Conservation (phyloP, 2,797 vertebrate genomes). For the Pangasius macronema region DNA sequence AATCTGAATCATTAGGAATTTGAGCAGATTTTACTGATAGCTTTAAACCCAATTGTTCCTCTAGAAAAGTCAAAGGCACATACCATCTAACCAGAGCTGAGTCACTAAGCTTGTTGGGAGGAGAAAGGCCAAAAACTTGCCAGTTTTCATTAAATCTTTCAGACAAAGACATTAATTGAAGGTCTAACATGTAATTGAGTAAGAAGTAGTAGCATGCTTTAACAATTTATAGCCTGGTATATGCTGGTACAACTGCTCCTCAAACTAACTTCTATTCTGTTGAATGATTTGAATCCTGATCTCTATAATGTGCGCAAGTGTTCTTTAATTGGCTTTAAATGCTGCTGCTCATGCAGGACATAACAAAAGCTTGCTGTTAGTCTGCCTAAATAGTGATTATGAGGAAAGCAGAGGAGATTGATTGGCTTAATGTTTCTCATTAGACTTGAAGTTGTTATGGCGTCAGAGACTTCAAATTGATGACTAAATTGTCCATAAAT, state of each 20-base stretch:
- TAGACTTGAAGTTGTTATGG: conserved; percentile 1
- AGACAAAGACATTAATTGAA: neutral
- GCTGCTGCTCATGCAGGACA: neutral
- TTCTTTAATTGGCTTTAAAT: neutral
- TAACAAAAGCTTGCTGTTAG: neutral
- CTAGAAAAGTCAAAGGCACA: neutral
- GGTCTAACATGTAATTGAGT: too few relatives aligned
- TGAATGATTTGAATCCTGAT: neutral
- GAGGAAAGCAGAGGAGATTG: neutral
- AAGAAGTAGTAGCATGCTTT: neutral
- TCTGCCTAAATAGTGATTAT: conserved; percentile 13
- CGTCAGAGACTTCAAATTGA: neutral
- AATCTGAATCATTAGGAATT: conserved; percentile 42
- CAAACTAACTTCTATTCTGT: neutral
- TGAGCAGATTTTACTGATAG: conserved; percentile 60
- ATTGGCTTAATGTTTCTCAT: conserved; percentile 28
- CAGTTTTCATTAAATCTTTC: neutral
- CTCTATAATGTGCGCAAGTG: neutral
- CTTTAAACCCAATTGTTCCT: conserved; percentile 27
- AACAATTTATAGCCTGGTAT: neutral
- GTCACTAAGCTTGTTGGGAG: neutral
- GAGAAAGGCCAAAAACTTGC: neutral
- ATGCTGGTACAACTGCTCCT: conserved; percentile 38
- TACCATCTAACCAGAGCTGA: neutral
- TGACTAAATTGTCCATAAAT: conserved; percentile 26